Evolutionary conservation across 2,797 vertebrate species (phyloP).

Genomic region (Acrossocheilus wenchowensis): DNA sequence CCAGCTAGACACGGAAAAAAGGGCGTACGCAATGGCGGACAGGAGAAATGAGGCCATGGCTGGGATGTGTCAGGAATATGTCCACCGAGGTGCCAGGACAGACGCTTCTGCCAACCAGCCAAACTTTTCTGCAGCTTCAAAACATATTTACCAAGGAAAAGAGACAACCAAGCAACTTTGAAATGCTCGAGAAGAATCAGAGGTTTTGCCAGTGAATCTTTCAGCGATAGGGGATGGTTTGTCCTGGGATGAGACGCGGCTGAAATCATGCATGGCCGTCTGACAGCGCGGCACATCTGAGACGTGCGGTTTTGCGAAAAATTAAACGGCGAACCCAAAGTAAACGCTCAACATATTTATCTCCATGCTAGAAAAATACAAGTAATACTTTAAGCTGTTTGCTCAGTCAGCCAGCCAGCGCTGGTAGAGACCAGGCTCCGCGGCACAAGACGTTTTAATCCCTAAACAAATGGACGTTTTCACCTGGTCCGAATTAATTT

Average conservation of each 20-base stretch:
- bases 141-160: slow-evolving; percentile 60
- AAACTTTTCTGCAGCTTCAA: slow-evolving; percentile 48
- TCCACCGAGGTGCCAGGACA: slow-evolving; percentile 34
- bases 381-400: slow-evolving; percentile 44
- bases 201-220: neutral
- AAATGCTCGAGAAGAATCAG: neutral
- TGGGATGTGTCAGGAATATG: slow-evolving; percentile 49
- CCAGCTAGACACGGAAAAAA: slow-evolving; percentile 34
- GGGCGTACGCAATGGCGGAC: neutral
- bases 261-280: slow-evolving; percentile 24
- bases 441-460: slow-evolving; percentile 40
- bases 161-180: slow-evolving; percentile 22
- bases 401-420: slow-evolving; percentile 6
- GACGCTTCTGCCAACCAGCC: slow-evolving; percentile 45
- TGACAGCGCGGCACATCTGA: slow-evolving; percentile 20
- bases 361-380: slow-evolving; percentile 27
- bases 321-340: slow-evolving; percentile 19
- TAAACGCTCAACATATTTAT: slow-evolving; percentile 38
- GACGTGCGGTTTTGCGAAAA: slow-evolving; percentile 20
- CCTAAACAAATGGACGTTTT: slow-evolving; percentile 21
- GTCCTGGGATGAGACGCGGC: neutral
- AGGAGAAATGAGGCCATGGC: slow-evolving; percentile 52
- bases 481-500: slow-evolving; percentile 42
- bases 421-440: slow-evolving; percentile 16
- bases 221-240: slow-evolving; percentile 24